Conservation (phyloP, 2,797 vertebrate species). For the Scolopax rusticola region DNA sequence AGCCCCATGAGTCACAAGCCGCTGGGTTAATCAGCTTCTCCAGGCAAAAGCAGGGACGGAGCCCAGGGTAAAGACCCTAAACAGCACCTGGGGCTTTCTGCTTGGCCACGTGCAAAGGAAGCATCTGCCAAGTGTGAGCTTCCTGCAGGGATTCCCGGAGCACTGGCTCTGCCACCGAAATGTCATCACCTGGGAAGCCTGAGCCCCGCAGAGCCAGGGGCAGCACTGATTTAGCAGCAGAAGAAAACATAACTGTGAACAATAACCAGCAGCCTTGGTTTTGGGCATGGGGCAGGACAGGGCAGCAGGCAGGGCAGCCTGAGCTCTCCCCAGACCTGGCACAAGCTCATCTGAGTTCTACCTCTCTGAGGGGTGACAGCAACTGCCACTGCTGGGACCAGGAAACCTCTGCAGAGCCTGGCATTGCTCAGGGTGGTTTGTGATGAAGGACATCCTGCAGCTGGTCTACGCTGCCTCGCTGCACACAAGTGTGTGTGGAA, state of each 20-base stretch:
- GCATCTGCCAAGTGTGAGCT: not conserved
- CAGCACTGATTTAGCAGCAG: not conserved
- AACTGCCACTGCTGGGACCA: accelerated
- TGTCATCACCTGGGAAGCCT: not conserved
- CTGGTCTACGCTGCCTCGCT: accelerated
- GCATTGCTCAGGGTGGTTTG: accelerated
- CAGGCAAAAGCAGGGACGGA: not conserved
- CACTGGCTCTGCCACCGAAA: not conserved
- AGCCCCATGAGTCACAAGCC: not conserved
- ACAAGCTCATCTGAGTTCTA: not conserved
- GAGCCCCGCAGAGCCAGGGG: not conserved
- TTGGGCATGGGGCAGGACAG: not conserved
- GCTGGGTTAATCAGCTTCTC: not conserved
- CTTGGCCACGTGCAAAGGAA: not conserved
- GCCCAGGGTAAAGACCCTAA: not conserved
- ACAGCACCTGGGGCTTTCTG: not conserved
- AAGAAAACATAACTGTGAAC: not conserved
- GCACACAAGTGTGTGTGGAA: accelerated
- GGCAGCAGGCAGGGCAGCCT: not conserved
- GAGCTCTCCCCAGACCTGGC: not conserved
- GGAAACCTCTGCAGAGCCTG: not conserved
- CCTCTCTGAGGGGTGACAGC: not conserved
- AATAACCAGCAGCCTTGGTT: not conserved
- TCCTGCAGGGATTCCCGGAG: not conserved
- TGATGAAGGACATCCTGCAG: not conserved